Evolutionary conservation across 2,113 vertebrate species (phyloP).

Genomic region (Chaetodon auriga): DNA sequence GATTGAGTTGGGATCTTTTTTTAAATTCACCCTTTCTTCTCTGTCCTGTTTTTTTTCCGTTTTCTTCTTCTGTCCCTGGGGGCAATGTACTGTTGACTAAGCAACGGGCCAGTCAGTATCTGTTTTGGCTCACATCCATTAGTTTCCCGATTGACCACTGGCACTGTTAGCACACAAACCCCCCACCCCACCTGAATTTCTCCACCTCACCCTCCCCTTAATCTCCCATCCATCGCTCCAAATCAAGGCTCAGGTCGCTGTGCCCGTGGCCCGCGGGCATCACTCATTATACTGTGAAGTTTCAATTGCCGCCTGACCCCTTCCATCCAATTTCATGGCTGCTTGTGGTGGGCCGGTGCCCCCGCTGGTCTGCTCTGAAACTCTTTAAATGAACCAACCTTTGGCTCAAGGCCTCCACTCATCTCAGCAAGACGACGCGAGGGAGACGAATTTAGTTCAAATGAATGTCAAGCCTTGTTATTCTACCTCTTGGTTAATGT

Average conservation of each 20-base stretch:
- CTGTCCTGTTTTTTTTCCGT: background rate
- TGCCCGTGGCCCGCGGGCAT: slow-evolving; percentile 63
- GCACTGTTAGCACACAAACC: slow-evolving; percentile 8
- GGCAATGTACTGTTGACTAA: slow-evolving; percentile 39
- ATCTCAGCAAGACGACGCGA: slow-evolving; percentile 53
- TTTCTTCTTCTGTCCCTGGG: background rate
- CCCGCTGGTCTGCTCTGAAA: slow-evolving; percentile 62
- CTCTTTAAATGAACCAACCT: slow-evolving; percentile 70
- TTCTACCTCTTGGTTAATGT: slow-evolving; percentile 59
- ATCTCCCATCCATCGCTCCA: slow-evolving; percentile 65
- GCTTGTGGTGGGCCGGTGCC: slow-evolving; percentile 36
- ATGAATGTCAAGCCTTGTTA: slow-evolving; percentile 72
- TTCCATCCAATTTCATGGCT: slow-evolving; percentile 75
- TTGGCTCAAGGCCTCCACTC: slow-evolving; percentile 64
- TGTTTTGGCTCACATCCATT: slow-evolving; percentile 65
- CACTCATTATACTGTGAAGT: slow-evolving; percentile 80
- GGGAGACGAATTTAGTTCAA: slow-evolving; percentile 62
- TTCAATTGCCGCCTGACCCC: slow-evolving; percentile 73
- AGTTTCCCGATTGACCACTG: slow-evolving; percentile 60
- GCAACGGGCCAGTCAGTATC: slow-evolving; percentile 56
- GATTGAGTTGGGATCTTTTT: background rate
- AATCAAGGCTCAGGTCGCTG: slow-evolving; percentile 63
- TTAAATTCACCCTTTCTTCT: background rate
- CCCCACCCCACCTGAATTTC: slow-evolving; percentile 23
- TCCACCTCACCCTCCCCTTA: slow-evolving; percentile 37